Percentiles rank a stretch among this genome's conserved stretches.
Conservation (phyloP, 2,888 invertebrate species). For the Caenorhabditis sinica region DNA sequence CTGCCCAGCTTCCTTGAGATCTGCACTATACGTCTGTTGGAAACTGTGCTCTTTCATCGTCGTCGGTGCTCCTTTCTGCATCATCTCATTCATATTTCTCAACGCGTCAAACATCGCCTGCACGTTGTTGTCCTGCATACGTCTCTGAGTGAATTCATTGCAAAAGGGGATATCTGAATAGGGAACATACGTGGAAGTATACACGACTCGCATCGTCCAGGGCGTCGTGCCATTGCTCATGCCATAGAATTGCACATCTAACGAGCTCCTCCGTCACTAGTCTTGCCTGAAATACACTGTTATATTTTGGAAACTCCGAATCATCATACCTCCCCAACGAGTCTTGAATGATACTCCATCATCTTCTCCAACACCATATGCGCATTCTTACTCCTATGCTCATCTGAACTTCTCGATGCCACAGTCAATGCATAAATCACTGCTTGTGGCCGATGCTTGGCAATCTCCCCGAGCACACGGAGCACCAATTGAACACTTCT, state of each 20-base stretch:
- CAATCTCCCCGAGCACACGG: constrained; percentile 90
- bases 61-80: constrained; percentile 92
- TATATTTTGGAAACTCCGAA: too few species aligned
- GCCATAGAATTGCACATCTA: constrained; percentile 94
- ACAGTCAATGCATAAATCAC: constrained; percentile 97
- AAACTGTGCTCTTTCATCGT: constrained; percentile 98
- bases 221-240: constrained; percentile 99
- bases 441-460: constrained; percentile 96
- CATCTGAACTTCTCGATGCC: constrained; percentile 94
- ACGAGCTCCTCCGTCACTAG: constrained; percentile 93
- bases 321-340: constrained; percentile 97
- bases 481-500: constrained; percentile 92
- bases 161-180: not conserved
- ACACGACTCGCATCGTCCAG: constrained; percentile 86
- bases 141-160: constrained; percentile 50
- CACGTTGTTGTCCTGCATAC: constrained; percentile 93
- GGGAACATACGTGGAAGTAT: constrained; percentile 90
- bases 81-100: constrained; percentile 94
- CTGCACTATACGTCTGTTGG: constrained; percentile 94
- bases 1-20: constrained; percentile 94
- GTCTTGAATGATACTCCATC: constrained; percentile 93
- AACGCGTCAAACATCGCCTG: constrained; percentile 97
- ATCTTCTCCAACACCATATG: constrained; percentile 95
- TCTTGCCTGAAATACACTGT: too few species aligned
- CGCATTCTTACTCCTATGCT: constrained; percentile 92